Percentiles rank a stretch among this genome's conserved stretches.
Conservation (phyloP, 1,140 invertebrate genomes). For the Pogonus chalceus region DNA sequence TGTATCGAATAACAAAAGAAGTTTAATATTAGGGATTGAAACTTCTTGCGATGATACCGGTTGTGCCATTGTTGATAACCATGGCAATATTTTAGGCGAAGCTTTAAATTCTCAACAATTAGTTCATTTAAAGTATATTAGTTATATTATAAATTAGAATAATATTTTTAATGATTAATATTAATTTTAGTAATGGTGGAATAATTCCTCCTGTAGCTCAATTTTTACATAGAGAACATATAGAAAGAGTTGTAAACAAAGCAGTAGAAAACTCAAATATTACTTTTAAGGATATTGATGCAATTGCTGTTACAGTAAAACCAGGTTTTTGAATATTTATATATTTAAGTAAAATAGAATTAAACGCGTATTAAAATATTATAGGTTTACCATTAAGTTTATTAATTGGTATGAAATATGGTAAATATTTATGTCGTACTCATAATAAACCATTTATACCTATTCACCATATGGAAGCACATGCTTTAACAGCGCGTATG, state of each 20-base stretch:
- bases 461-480: conserved; percentile 98
- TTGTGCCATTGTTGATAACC: conserved; percentile 68
- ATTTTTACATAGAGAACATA: conserved; percentile 70
- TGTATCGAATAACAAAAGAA: not conserved
- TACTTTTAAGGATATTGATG: conserved; percentile 66
- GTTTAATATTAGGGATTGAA: conserved; percentile 79
- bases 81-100: conserved; percentile 69
- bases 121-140: conserved; percentile 56
- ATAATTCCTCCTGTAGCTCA: conserved; percentile 80
- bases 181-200: conserved; percentile 66
- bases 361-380: conserved; percentile 13
- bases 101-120: conserved; percentile 63
- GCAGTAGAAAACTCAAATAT: conserved; percentile 56
- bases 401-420: conserved; percentile 73
- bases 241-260: conserved; percentile 60
- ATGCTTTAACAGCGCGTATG: conserved; percentile 84
- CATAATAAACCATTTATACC: conserved; percentile 81
- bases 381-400: conserved; percentile 65
- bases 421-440: conserved; percentile 59
- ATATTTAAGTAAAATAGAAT: conserved; percentile 10
- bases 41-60: conserved; percentile 98
- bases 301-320: conserved; percentile 82
- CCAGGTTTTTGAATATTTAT: conserved; percentile 55
- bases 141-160: conserved; percentile 13
- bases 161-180: conserved; percentile 12